A percentile compares a stretch with the other conserved stretches of the same genome.
Conservation (phyloP, 2,113 vertebrate genomes). For the Psephotus haematonotus region DNA sequence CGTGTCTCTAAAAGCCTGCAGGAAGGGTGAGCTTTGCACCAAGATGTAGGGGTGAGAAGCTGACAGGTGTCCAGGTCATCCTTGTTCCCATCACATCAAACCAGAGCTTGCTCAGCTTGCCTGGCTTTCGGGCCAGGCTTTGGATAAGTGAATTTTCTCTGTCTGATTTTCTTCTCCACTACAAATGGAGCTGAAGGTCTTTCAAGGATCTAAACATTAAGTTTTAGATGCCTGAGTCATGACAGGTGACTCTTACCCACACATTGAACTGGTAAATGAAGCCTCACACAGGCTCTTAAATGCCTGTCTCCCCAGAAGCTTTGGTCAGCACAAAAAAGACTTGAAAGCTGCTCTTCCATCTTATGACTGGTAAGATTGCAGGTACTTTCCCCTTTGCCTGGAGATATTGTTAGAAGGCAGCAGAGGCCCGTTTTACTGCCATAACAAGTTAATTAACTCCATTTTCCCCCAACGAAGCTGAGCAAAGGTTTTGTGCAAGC, state of each 20-base stretch:
- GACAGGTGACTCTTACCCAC: not conserved
- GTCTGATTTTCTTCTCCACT: not conserved
- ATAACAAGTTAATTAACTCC: not conserved
- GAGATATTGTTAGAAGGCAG: conserved; percentile 30
- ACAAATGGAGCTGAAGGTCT: not conserved
- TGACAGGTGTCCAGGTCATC: not conserved
- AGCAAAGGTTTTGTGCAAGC: conserved; percentile 6
- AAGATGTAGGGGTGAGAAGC: not conserved
- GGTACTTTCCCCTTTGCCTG: conserved; percentile 51
- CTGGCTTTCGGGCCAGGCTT: not conserved
- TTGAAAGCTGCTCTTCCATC: not conserved
- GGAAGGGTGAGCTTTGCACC: not conserved
- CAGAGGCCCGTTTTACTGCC: not conserved
- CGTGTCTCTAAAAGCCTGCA: not conserved
- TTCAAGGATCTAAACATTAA: not conserved
- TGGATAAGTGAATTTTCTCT: not conserved
- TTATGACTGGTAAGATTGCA: conserved; percentile 11
- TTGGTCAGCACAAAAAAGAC: not conserved
- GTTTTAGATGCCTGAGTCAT: not conserved
- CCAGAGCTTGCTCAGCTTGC: rapidly evolving
- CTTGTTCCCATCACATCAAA: not conserved
- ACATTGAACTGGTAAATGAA: not conserved
- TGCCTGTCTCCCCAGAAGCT: not conserved
- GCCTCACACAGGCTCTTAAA: not conserved
- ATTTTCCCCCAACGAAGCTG: not conserved